A percentile compares a stretch with the other conserved stretches of the same genome.
phyloP scores from a whole-genome alignment of 2,113 vertebrate genomes.

The Rhabdomys dilectus region DNA sequence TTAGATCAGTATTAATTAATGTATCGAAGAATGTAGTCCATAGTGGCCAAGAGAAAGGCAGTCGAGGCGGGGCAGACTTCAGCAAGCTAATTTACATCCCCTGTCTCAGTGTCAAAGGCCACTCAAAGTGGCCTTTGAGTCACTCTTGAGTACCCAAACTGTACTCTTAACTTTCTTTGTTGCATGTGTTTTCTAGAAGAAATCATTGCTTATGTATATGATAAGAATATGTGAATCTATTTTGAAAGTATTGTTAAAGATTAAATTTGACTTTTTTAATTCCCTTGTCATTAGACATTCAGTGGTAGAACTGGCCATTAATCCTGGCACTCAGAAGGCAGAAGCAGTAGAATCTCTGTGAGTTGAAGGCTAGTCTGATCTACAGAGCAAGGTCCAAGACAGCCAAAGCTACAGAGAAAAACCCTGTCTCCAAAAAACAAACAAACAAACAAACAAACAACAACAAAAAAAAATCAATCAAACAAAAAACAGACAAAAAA shows the following conservation, averaged over 20 bases:
- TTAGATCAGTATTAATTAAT: background rate
- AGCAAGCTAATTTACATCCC: background rate
- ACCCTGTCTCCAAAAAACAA: background rate
- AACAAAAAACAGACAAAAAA: background rate
- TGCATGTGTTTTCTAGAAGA: background rate
- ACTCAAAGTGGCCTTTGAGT: background rate
- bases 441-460: too few species aligned
- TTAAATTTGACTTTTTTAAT: background rate
- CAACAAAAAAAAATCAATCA: too few species aligned
- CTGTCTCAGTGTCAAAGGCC: background rate
- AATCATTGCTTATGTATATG: background rate
- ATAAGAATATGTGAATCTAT: background rate
- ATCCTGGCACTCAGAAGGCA: background rate
- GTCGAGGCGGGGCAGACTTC: too few species aligned
- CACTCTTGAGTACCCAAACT: background rate
- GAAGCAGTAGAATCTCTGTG: background rate
- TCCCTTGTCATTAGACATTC: background rate
- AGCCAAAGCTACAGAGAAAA: background rate
- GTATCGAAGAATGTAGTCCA: too few species aligned
- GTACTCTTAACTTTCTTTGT: background rate
- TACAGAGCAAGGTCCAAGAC: background rate
- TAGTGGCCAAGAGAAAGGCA: too few species aligned
- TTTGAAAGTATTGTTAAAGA: slow-evolving; percentile 11
- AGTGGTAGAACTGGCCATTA: background rate
- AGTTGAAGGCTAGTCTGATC: background rate